Percentiles rank a stretch among this genome's conserved stretches.
Evolutionary conservation across 2,113 vertebrate genomes (phyloP).

Genomic region (Vanacampus margaritifer): DNA sequence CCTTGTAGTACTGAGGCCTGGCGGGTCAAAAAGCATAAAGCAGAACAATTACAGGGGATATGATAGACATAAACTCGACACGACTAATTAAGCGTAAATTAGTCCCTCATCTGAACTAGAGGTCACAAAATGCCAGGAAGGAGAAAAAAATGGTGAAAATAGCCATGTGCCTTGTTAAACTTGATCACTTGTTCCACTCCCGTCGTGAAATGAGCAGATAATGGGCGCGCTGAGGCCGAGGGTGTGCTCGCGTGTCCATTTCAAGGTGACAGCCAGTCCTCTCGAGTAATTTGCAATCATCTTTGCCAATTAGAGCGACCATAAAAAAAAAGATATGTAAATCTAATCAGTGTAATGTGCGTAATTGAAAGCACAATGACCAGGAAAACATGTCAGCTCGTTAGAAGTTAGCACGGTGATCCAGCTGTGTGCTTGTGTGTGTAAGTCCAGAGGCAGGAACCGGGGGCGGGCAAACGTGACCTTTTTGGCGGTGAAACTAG

Average conservation of each 20-base stretch:
- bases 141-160: slow-evolving; percentile 45
- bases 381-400: slow-evolving; percentile 58
- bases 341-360: slow-evolving; percentile 73
- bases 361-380: slow-evolving; percentile 74
- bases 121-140: slow-evolving; percentile 64
- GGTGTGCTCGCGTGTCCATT: slow-evolving; percentile 54
- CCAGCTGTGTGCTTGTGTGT: slow-evolving; percentile 34
- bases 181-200: slow-evolving; percentile 61
- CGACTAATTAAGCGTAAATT: slow-evolving; percentile 63
- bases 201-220: slow-evolving; percentile 68
- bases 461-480: slow-evolving; percentile 58
- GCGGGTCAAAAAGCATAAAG: slow-evolving; percentile 41
- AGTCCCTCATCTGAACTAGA: slow-evolving; percentile 57
- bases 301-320: slow-evolving; percentile 72
- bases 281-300: slow-evolving; percentile 73
- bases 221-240: slow-evolving; percentile 33
- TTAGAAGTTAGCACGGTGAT: slow-evolving; percentile 46
- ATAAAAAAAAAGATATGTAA: slow-evolving; percentile 70
- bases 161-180: slow-evolving; percentile 53
- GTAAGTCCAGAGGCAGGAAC: slow-evolving; percentile 35
- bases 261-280: slow-evolving; percentile 72
- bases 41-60: slow-evolving; percentile 54
- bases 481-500: slow-evolving; percentile 73
- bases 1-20: slow-evolving; percentile 97
- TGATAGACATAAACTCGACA: slow-evolving; percentile 58